These are phyloP conservation scores for Trichonephila inaurata DNA, from an alignment of 1,140 invertebrate species.

Conservation along the genomic window DNA sequence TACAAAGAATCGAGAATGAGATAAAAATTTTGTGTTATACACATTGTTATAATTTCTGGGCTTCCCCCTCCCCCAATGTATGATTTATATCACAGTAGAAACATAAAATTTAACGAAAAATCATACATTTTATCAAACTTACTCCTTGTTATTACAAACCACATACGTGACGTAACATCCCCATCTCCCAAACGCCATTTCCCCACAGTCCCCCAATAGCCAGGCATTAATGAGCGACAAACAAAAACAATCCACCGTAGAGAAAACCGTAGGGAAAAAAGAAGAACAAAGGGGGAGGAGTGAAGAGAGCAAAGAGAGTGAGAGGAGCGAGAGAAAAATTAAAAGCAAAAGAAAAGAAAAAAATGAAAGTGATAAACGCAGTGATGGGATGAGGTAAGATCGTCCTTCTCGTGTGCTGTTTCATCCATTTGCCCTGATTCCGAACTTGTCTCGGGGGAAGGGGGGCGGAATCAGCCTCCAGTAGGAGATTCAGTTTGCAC, in stretches of 20 bases:
- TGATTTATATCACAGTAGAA: too few species aligned
- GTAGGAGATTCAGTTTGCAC: constrained; percentile 42
- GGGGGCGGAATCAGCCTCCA: not conserved
- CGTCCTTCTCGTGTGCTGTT: constrained; percentile 48
- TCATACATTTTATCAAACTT: too few species aligned
- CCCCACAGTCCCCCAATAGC: not conserved
- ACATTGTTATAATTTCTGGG: too few species aligned
- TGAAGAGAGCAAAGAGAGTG: not conserved
- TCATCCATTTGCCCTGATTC: constrained; percentile 66
- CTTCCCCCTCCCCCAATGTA: too few species aligned
- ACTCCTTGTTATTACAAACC: too few species aligned
- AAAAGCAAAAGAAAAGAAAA: not conserved
- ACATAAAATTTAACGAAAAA: too few species aligned
- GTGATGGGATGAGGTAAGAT: constrained; percentile 57
- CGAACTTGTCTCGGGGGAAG: constrained; percentile 20
- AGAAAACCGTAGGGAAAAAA: not conserved
- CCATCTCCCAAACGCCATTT: not conserved
- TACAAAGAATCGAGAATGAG: too few species aligned
- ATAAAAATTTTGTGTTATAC: too few species aligned
- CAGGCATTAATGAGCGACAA: not conserved
- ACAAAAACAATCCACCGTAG: constrained; percentile 17
- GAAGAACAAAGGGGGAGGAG: constrained; percentile 17
- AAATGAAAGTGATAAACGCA: constrained; percentile 27
- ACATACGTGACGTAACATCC: too few species aligned
- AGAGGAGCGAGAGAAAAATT: not conserved